Conservation (phyloP, 2,797 vertebrate species). For the Kryptopterus vitreolus region DNA sequence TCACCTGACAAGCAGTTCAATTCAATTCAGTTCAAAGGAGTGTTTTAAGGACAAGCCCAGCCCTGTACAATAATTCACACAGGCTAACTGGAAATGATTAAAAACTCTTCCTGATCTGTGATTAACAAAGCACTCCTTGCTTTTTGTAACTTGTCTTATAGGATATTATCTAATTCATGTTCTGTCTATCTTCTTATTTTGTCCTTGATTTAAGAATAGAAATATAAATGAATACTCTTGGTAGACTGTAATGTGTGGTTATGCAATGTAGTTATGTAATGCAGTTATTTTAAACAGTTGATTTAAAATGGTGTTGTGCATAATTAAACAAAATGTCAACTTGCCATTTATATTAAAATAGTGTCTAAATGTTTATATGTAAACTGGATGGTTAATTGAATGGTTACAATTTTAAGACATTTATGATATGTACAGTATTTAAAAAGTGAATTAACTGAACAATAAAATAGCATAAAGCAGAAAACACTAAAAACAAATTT, state of each 20-base stretch:
- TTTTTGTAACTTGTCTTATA: neutral
- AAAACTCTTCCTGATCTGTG: neutral
- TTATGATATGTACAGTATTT: neutral
- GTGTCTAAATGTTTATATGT: neutral
- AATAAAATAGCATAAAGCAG: slow-evolving; percentile 18
- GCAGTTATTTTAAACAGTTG: no score
- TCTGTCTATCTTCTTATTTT: neutral
- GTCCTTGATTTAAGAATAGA: no score
- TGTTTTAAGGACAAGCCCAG: neutral
- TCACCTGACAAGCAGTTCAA: neutral
- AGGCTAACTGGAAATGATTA: neutral
- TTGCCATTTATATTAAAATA: neutral
- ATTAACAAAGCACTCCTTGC: neutral
- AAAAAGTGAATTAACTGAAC: neutral
- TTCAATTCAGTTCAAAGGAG: neutral
- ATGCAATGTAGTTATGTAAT: no score
- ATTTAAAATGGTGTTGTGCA: neutral
- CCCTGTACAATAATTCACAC: neutral
- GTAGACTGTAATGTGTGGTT: no score
- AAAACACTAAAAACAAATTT: slow-evolving; percentile 51
- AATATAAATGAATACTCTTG: neutral
- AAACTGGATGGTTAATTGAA: neutral
- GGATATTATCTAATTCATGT: neutral
- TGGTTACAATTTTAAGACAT: neutral
- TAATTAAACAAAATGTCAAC: neutral